Percentiles rank a stretch among this genome's conserved stretches.
phyloP scores from a whole-genome alignment of 2,888 invertebrate genomes.

The Monopis laevigella region DNA sequence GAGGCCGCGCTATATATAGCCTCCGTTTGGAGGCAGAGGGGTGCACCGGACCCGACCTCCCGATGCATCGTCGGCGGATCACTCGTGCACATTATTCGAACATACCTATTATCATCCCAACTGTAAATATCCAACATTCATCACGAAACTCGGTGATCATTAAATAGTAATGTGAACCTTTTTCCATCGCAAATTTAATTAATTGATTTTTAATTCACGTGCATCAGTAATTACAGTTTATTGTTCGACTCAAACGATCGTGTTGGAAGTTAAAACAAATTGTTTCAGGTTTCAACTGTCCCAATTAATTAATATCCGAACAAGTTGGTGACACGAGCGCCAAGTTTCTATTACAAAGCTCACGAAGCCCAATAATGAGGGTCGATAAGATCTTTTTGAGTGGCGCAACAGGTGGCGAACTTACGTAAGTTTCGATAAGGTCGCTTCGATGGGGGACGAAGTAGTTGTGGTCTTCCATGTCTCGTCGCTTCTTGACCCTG shows the following conservation, averaged over 20 bases:
- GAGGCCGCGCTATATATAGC: constrained; percentile 12
- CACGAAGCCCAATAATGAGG: too few relatives aligned
- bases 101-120: too few relatives aligned
- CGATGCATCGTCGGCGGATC: constrained; percentile 5
- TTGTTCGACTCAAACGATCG: too few relatives aligned
- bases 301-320: too few relatives aligned
- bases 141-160: not conserved
- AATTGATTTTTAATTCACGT: too few relatives aligned
- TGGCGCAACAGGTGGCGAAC: too few relatives aligned
- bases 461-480: constrained; percentile 96
- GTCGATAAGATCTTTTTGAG: too few relatives aligned
- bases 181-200: constrained; percentile 1
- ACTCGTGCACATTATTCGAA: constrained; percentile 1
- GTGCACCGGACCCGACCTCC: constrained; percentile 1
- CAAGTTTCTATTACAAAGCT: too few relatives aligned
- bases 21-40: not conserved
- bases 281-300: too few relatives aligned
- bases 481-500: constrained; percentile 90
- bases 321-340: too few relatives aligned
- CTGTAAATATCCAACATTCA: not conserved
- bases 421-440: constrained; percentile 94
- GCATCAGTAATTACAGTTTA: too few relatives aligned
- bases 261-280: too few relatives aligned
- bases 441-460: constrained; percentile 95
- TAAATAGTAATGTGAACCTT: not conserved